A percentile compares a stretch with the other conserved stretches of the same genome.
These are phyloP conservation scores for Xerus rutilus DNA, from an alignment of 2,797 vertebrate genomes.

Conservation along the genomic window DNA sequence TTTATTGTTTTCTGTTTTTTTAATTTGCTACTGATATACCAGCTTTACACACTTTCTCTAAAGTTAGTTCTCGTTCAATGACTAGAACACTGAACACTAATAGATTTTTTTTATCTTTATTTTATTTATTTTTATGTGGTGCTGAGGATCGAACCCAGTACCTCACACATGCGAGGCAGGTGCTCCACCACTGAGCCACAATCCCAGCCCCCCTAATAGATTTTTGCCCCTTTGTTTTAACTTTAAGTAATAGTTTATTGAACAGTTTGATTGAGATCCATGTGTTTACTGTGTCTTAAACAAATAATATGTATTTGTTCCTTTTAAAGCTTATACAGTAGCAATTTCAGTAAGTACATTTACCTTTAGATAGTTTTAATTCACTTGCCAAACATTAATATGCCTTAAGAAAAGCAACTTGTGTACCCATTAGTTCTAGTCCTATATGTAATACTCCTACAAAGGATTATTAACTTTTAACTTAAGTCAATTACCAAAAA, in stretches of 20 bases:
- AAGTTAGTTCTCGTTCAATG: neutral
- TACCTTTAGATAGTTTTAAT: neutral
- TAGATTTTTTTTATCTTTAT: neutral
- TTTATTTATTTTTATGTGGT: no score
- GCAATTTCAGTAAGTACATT: neutral
- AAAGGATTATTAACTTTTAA: slow-evolving; percentile 43
- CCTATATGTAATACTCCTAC: neutral
- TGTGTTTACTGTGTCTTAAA: slow-evolving; percentile 56
- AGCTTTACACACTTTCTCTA: neutral
- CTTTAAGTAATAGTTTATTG: neutral
- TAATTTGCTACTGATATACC: neutral
- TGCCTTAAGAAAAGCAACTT: neutral
- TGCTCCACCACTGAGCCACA: no score
- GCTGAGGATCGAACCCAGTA: no score
- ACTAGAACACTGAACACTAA: neutral
- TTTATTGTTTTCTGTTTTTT: slow-evolving; percentile 20
- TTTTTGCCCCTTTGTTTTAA: neutral
- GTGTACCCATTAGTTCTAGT: neutral
- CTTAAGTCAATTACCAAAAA: slow-evolving; percentile 22
- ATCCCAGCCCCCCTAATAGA: neutral
- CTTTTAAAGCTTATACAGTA: neutral
- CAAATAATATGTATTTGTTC: slow-evolving; percentile 7
- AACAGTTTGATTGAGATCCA: neutral
- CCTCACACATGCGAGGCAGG: no score
- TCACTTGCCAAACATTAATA: neutral